A percentile compares a stretch with the other conserved stretches of the same genome.
Evolutionary conservation across 2,888 invertebrate genomes (phyloP).

Genomic region (Drosophila colorata): DNA sequence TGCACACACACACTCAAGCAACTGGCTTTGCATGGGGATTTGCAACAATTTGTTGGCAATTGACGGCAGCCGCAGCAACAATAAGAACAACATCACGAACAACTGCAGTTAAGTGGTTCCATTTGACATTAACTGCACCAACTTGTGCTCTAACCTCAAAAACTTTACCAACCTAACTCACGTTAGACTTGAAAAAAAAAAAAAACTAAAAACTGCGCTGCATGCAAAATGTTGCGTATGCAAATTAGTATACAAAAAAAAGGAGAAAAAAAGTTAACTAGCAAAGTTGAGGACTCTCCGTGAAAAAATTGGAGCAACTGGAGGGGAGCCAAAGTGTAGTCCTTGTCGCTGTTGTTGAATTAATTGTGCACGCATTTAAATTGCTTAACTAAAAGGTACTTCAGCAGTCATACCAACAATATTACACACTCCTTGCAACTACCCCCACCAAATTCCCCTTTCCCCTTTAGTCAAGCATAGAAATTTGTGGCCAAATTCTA

Average conservation of each 20-base stretch:
- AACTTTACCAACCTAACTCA: conserved; percentile 35
- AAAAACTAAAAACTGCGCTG: conserved; percentile 27
- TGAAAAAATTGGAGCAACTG: conserved; percentile 4
- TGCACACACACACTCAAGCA: conserved; percentile 1
- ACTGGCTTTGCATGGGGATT: conserved; percentile 25
- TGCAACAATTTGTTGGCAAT: conserved; percentile 58
- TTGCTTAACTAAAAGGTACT: conserved; percentile 70
- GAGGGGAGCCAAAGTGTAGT: conserved; percentile 28
- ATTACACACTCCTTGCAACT: not conserved
- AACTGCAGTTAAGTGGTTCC: conserved; percentile 48
- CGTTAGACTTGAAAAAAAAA: conserved; percentile 9
- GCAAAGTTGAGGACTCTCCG: conserved; percentile 26
- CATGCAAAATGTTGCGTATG: conserved; percentile 56
- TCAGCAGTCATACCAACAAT: conserved; percentile 32
- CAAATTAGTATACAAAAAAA: conserved; percentile 53
- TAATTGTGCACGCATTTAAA: conserved; percentile 77
- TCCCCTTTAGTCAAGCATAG: not conserved
- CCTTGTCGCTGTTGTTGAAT: conserved; percentile 67
- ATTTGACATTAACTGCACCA: conserved; percentile 74
- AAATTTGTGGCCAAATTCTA: conserved; percentile 37
- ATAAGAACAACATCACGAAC: conserved; percentile 21
- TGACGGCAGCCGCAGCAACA: conserved; percentile 41
- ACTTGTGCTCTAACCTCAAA: conserved; percentile 39
- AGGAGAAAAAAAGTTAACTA: conserved; percentile 29
- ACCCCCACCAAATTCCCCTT: not conserved